Base-by-base conservation (phyloP, 2,797 vertebrate species). In the Cryptoprocta ferox region DNA sequence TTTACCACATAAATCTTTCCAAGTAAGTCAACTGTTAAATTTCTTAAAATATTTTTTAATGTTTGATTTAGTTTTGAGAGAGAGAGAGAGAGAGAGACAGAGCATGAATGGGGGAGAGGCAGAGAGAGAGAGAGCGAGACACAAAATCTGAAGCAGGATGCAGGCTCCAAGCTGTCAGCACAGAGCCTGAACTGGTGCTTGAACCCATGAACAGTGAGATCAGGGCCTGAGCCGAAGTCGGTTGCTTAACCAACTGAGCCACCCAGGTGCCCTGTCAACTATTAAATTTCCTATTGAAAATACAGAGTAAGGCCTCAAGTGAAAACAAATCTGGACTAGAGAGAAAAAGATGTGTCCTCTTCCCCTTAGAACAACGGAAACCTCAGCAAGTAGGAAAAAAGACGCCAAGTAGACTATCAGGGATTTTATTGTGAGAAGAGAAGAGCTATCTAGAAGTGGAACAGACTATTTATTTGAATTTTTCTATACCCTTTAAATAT, bases 381-480 rank as follows among this genome's bases (percentile, higher is more conserved):
- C 9, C 19, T 32, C 35, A 59, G 75, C 24, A 32, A 53, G 59
- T 39, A 68, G 15, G 15, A 68, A 92, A 37, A 14, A 63, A 87
- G 95, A 93, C 42, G 21, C 63, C 68, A 83, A 86, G 42, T n/a
- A 37, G 81, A 95, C 24, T 39, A 71, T 50, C 68, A 71, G 19
- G n/a, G 59, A 59, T 87, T 93, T 87, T 78, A 75, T 21, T 95
- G 73, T 56, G 56, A 76, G 53, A 78, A 66, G 16, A 78, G 32
- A 65, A 85, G 59, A 94, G 91, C 59, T 48, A 80, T 12, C 59
- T 78, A 56, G 32, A 92, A 84, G 79, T 85, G 24, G 66, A 97
- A 48, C 11, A 45, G 87, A 66, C 92, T 93, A 75, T 96, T 94
- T 95, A 94, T 95, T 94, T 96, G 91, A 97, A 93, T 96, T 96